Conservation (phyloP, 2,888 invertebrate genomes). For the Aphrophora alni region DNA sequence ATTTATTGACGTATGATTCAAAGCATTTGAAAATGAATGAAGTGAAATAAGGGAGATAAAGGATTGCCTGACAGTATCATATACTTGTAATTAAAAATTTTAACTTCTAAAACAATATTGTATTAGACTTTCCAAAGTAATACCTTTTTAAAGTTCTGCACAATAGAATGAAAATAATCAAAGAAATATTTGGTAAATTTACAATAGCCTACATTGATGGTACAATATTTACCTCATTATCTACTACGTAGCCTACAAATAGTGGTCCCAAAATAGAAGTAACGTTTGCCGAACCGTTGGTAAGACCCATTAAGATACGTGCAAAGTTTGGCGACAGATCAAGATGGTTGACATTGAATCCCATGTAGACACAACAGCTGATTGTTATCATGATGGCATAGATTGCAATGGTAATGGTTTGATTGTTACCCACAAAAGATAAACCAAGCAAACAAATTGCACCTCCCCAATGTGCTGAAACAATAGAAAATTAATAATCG, state of each 20-base stretch:
- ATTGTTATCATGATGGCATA: slow-evolving; percentile 54
- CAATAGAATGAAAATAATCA: too few species aligned
- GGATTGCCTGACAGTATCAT: too few species aligned
- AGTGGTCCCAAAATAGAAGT: slow-evolving; percentile 81
- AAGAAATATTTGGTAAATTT: too few species aligned
- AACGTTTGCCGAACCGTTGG: slow-evolving; percentile 76
- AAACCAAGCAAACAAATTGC: slow-evolving; percentile 36
- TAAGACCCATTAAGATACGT: slow-evolving; percentile 84
- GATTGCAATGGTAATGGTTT: slow-evolving; percentile 36
- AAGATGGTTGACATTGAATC: slow-evolving; percentile 73
- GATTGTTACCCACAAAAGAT: slow-evolving; percentile 39
- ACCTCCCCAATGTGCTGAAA: slow-evolving; percentile 43
- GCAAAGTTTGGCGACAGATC: slow-evolving; percentile 86
- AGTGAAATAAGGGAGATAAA: too few species aligned
- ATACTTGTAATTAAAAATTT: too few species aligned
- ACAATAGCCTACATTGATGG: too few species aligned
- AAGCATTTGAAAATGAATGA: too few species aligned
- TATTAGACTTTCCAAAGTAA: too few species aligned
- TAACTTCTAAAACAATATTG: too few species aligned
- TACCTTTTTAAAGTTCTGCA: too few species aligned
- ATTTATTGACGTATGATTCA: too few species aligned
- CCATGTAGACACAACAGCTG: slow-evolving; percentile 77
- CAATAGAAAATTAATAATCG: background rate
- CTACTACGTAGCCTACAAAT: slow-evolving; percentile 71
- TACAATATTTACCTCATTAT: slow-evolving; percentile 65